These are phyloP conservation scores for Steinernema scapterisci DNA, from an alignment of 2,888 invertebrate species.

Conservation along the genomic window DNA sequence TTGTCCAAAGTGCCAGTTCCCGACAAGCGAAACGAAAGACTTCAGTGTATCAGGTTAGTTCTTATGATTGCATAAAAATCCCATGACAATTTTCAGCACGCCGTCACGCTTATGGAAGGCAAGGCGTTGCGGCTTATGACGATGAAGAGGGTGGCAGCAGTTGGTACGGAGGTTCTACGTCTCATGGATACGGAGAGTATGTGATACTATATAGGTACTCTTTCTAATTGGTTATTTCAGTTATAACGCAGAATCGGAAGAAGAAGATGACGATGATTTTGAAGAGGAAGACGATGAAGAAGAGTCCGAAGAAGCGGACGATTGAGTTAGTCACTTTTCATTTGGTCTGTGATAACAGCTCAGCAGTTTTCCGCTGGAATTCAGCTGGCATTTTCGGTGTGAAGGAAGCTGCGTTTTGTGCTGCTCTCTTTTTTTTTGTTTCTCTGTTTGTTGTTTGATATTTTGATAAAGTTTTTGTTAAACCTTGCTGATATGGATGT, in stretches of 20 bases:
- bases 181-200: neutral
- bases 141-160: constrained; percentile 34
- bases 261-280: constrained; percentile 3
- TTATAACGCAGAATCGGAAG: neutral
- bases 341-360: too few species aligned
- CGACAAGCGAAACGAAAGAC: constrained; percentile 89
- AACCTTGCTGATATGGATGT: too few species aligned
- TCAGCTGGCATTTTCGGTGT: too few species aligned
- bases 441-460: too few species aligned
- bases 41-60: constrained; percentile 89
- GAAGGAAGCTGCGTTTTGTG: too few species aligned
- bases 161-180: constrained; percentile 1
- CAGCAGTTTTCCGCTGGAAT: too few species aligned
- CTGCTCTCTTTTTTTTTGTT: too few species aligned
- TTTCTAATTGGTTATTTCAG: neutral
- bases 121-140: constrained; percentile 43
- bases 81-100: constrained; percentile 55
- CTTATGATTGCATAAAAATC: neutral
- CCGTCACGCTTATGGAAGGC: constrained; percentile 67
- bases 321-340: neutral
- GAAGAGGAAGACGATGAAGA: constrained; percentile 32
- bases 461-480: too few species aligned
- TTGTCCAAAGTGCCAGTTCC: constrained; percentile 90
- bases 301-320: constrained; percentile 9
- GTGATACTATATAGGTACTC: neutral